Evolutionary conservation across 2,797 vertebrate genomes (phyloP), one percentile per base, ranked within the genome.

Genomic region (Girardinus metallicus): DNA sequence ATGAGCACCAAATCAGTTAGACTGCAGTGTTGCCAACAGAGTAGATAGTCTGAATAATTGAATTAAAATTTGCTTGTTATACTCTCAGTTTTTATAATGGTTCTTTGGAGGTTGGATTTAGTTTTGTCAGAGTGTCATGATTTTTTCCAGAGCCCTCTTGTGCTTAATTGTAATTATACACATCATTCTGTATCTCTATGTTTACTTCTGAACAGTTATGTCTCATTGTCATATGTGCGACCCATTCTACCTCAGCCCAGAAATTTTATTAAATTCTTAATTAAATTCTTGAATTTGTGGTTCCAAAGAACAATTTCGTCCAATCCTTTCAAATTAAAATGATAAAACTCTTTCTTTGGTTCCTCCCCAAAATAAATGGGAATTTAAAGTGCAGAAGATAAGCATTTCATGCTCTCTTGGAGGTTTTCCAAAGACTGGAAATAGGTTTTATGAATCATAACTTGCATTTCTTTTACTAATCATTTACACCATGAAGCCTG

Each of bases 361-460:
- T 57, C 16, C 41, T 66, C 72, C 77, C 81, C 77, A 80, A 75
- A 88, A 80, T 43, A 36, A 77, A 89, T 51, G 80, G 51, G 85
- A 80, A 88, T 90, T 89, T 84, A 76, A 78, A 82, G 74, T 47
- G 21, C 66, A 60, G 64, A 81, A 85, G 78, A 78, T 79, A 83
- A 89, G 86, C 36, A 21, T 80, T 80, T 31, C 85, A 80, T 76
- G 80, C 87, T 73, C 68, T 81, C 79, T 78, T 87, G 80, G 34
- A 75, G 78, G 83, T 85, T 88, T 78, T 70, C 29, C 2, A 2
- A 53, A 76, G 70, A 78, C 77, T 57, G 21, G 73, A 78, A 85
- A 73, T 83, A 81, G 76, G 83, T 85, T 87, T 82, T 76, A 85
- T 84, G 82, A 85, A 85, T 89, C 76, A 72, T 79, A 77, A 57